Evolutionary conservation across 2,113 vertebrate species (phyloP).

Genomic region (Hipposideros armiger): DNA sequence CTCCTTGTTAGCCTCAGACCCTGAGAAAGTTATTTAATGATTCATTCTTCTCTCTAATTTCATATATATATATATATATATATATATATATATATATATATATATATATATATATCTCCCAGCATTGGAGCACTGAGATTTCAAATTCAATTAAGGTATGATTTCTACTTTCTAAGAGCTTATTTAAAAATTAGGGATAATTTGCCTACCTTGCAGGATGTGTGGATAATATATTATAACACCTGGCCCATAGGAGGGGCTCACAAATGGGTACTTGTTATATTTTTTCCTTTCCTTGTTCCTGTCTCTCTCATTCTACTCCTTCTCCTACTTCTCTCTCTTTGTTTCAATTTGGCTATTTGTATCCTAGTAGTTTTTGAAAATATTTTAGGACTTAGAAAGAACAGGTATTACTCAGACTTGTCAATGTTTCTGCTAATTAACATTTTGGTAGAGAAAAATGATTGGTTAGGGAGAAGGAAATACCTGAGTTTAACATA

Average conservation of each 20-base stretch:
- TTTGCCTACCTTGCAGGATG: background rate
- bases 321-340: rapidly evolving
- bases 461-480: background rate
- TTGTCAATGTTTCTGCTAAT: background rate
- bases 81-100: no score
- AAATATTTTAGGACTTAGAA: background rate
- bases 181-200: background rate
- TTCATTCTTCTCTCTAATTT: background rate
- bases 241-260: background rate
- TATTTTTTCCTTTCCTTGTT: no score
- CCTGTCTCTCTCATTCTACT: background rate
- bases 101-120: no score
- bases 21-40: background rate
- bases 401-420: background rate
- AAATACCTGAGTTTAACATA: background rate
- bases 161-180: background rate
- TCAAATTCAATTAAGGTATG: background rate
- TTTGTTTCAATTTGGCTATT: background rate
- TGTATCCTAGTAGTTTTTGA: background rate
- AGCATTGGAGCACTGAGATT: background rate
- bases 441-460: background rate
- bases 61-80: no score
- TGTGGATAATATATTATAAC: background rate
- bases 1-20: background rate
- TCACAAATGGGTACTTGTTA: background rate